Evolutionary conservation across 2,888 invertebrate species (phyloP).

Genomic region (Nemapogon koenigi): DNA sequence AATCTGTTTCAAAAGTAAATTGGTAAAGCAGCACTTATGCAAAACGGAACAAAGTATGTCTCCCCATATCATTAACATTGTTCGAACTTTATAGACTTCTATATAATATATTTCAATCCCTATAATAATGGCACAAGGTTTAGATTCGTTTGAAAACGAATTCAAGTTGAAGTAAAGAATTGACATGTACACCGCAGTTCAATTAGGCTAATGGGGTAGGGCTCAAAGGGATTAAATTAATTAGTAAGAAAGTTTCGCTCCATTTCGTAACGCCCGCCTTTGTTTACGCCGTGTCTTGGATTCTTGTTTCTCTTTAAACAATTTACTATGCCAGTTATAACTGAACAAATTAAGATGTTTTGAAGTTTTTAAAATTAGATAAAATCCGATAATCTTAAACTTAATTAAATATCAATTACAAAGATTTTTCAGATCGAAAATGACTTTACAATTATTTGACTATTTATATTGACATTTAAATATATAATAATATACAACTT

Average conservation of each 20-base stretch:
- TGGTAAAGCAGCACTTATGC: slow-evolving; percentile 38
- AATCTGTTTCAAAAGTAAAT: slow-evolving; percentile 22
- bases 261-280: slow-evolving; percentile 47
- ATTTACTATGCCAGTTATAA: too few species aligned
- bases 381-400: too few species aligned
- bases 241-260: slow-evolving; percentile 61
- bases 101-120: neutral
- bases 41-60: slow-evolving; percentile 46
- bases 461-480: too few species aligned
- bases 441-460: too few species aligned
- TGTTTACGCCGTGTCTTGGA: slow-evolving; percentile 44
- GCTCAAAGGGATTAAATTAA: slow-evolving; percentile 63
- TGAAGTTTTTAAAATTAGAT: too few species aligned
- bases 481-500: too few species aligned
- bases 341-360: too few species aligned
- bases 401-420: too few species aligned
- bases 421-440: too few species aligned
- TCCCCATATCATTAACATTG: slow-evolving; percentile 47
- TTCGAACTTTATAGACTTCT: slow-evolving; percentile 21
- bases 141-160: slow-evolving; percentile 15
- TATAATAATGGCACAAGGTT: slow-evolving; percentile 20
- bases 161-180: slow-evolving; percentile 45
- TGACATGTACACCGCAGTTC: slow-evolving; percentile 64
- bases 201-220: slow-evolving; percentile 62
- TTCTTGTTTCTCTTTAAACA: slow-evolving; percentile 31